Conservation (phyloP, 2,113 vertebrate species). For the Tamias sibiricus region DNA sequence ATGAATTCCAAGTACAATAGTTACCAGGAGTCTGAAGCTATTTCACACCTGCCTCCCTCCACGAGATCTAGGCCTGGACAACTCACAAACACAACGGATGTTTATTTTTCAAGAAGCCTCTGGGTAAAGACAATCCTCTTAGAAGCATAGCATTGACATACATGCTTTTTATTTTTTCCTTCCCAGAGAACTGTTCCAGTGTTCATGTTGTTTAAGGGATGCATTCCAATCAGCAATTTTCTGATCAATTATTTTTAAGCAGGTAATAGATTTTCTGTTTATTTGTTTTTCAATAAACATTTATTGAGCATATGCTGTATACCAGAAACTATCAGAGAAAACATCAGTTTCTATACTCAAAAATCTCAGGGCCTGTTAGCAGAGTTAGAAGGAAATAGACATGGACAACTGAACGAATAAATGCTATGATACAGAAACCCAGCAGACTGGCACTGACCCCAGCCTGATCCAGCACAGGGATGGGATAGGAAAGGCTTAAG, state of each 20-base stretch:
- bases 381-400: neutral
- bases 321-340: neutral
- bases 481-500: neutral
- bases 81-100: neutral
- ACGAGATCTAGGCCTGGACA: neutral
- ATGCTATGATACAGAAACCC: neutral
- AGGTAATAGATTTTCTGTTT: neutral
- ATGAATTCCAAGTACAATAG: neutral
- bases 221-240: neutral
- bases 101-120: slow-evolving; percentile 35
- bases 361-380: neutral
- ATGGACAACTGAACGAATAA: neutral
- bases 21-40: neutral
- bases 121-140: slow-evolving; percentile 29
- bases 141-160: neutral
- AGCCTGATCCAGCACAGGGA: neutral
- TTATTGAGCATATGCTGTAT: neutral
- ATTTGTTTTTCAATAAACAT: neutral
- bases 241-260: slow-evolving; percentile 43
- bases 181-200: neutral
- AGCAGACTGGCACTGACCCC: neutral
- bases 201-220: neutral
- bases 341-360: neutral
- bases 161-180: neutral
- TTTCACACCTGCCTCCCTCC: slow-evolving; percentile 25